Conservation (phyloP, 2,888 invertebrate genomes). For the Capitulum mitella region DNA sequence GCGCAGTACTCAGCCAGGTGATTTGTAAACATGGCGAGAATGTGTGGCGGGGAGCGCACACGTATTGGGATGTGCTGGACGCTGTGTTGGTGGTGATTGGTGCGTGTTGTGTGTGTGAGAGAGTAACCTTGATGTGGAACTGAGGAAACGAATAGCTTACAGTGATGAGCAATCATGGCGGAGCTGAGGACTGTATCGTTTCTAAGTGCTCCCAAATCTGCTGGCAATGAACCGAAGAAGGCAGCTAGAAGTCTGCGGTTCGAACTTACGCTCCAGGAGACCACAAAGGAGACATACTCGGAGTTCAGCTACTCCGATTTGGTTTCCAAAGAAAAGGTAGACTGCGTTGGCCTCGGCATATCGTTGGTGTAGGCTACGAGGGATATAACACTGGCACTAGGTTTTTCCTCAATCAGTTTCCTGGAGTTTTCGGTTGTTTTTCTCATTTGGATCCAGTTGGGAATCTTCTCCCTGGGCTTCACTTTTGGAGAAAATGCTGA, state of each 20-base stretch:
- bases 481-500: no score
- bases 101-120: background rate
- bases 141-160: background rate
- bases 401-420: no score
- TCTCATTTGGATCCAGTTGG: no score
- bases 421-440: no score
- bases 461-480: no score
- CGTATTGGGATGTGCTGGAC: background rate
- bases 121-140: background rate
- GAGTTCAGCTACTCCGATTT: slow-evolving; percentile 11
- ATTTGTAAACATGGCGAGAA: slow-evolving; percentile 24
- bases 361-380: no score
- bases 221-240: background rate
- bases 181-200: background rate
- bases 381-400: no score
- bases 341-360: no score
- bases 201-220: background rate
- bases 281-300: background rate
- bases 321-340: background rate
- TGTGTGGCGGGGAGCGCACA: background rate
- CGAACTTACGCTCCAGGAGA: background rate
- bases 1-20: background rate
- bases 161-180: background rate
- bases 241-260: background rate
- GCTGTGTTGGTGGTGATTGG: background rate